These are phyloP conservation scores for Bungarus multicinctus DNA, from an alignment of 2,113 vertebrate species.

Conservation along the genomic window DNA sequence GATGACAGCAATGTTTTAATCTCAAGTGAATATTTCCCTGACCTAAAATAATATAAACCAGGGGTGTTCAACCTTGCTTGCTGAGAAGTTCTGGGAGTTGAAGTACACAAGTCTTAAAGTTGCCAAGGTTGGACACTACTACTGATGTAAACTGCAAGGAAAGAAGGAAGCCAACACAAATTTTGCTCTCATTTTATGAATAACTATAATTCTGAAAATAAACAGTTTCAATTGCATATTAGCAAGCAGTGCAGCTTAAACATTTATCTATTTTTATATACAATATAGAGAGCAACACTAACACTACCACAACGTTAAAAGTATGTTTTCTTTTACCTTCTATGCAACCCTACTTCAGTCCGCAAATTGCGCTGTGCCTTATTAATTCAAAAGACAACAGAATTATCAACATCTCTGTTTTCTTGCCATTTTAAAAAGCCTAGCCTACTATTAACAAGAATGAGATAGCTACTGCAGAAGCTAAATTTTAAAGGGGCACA, in stretches of 20 bases:
- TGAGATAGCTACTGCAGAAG: background rate
- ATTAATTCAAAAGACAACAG: background rate
- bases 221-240: background rate
- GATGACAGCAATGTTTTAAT: background rate
- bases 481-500: background rate
- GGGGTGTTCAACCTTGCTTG: background rate
- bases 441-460: background rate
- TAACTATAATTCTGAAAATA: background rate
- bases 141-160: background rate
- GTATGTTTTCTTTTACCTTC: background rate
- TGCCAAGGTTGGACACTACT: background rate
- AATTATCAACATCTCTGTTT: background rate
- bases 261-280: background rate
- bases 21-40: background rate
- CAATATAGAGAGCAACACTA: background rate
- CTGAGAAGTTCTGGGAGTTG: background rate
- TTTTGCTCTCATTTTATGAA: background rate
- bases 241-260: background rate
- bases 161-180: background rate
- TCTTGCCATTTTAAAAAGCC: background rate
- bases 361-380: background rate
- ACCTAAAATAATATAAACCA: background rate
- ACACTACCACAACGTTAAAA: background rate
- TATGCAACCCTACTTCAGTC: background rate
- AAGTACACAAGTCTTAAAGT: background rate